A percentile compares a stretch with the other conserved stretches of the same genome.
Evolutionary conservation across 2,888 invertebrate genomes (phyloP).

Genomic region (Dryadula phaetusa): DNA sequence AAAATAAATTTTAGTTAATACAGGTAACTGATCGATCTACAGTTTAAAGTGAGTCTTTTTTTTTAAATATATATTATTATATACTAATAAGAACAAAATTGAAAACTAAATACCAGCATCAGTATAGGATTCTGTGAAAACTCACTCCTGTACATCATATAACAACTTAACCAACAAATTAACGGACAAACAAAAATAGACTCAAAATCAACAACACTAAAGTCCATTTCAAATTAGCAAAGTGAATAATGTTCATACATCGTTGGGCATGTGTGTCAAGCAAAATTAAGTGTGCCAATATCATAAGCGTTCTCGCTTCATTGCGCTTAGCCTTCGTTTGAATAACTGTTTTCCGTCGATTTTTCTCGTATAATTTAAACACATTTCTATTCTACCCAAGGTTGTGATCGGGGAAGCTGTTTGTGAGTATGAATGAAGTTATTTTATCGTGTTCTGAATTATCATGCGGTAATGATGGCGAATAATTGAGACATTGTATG

Average conservation of each 20-base stretch:
- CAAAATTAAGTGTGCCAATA: slow-evolving; percentile 83
- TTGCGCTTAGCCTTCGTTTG: slow-evolving; percentile 74
- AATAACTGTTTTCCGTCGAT: slow-evolving; percentile 78
- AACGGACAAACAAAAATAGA: slow-evolving; percentile 31
- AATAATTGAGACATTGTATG: not conserved
- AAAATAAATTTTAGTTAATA: no score
- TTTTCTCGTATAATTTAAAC: slow-evolving; percentile 71
- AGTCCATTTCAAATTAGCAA: slow-evolving; percentile 31
- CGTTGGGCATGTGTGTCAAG: slow-evolving; percentile 78
- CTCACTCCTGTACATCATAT: slow-evolving; percentile 13
- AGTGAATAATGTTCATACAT: slow-evolving; percentile 51
- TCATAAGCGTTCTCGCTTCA: slow-evolving; percentile 73
- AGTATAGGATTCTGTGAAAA: slow-evolving; percentile 42
- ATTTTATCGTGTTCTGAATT: not conserved
- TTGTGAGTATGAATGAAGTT: slow-evolving; percentile 5
- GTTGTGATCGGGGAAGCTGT: slow-evolving; percentile 57
- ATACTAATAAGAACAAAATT: not conserved
- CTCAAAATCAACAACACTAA: slow-evolving; percentile 31
- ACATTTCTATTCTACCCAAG: slow-evolving; percentile 75
- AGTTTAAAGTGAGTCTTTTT: no score
- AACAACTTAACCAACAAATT: slow-evolving; percentile 28
- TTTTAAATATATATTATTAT: not conserved
- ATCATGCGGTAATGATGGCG: no score
- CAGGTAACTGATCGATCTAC: no score
- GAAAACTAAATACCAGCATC: slow-evolving; percentile 16